Percentiles rank a stretch among this genome's conserved stretches.
Evolutionary conservation across 2,888 invertebrate species (phyloP).

Genomic region (Anorthoa munda): DNA sequence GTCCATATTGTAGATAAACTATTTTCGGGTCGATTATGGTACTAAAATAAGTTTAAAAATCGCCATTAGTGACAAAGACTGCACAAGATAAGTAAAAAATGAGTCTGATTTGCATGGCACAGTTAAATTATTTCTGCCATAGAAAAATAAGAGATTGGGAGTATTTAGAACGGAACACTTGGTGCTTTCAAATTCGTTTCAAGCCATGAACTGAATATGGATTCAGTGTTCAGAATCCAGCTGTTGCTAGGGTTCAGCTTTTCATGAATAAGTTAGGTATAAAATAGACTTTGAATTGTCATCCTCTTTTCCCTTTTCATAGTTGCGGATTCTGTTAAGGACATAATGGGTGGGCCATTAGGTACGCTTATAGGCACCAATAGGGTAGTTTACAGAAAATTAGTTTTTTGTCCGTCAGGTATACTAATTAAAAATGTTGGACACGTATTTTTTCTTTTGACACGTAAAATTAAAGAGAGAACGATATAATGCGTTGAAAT

Average conservation of each 20-base stretch:
- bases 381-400: no score
- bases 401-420: no score
- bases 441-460: no score
- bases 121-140: conserved; percentile 41
- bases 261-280: neutral
- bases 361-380: neutral
- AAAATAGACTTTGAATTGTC: no score
- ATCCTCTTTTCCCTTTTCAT: neutral
- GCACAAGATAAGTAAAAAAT: conserved; percentile 59
- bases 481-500: no score
- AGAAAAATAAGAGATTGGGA: conserved; percentile 33
- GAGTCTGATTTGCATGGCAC: conserved; percentile 38
- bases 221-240: neutral
- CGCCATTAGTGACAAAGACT: conserved; percentile 62
- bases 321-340: neutral
- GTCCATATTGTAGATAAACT: conserved; percentile 13
- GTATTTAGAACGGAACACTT: conserved; percentile 40
- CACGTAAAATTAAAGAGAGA: no score
- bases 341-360: neutral
- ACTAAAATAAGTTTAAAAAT: conserved; percentile 33
- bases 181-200: conserved; percentile 9
- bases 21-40: conserved; percentile 25
- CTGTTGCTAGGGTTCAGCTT: neutral
- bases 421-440: no score
- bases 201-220: neutral